Base-by-base conservation (phyloP, 1,140 invertebrate genomes). In the Brachionus plicatilis region DNA sequence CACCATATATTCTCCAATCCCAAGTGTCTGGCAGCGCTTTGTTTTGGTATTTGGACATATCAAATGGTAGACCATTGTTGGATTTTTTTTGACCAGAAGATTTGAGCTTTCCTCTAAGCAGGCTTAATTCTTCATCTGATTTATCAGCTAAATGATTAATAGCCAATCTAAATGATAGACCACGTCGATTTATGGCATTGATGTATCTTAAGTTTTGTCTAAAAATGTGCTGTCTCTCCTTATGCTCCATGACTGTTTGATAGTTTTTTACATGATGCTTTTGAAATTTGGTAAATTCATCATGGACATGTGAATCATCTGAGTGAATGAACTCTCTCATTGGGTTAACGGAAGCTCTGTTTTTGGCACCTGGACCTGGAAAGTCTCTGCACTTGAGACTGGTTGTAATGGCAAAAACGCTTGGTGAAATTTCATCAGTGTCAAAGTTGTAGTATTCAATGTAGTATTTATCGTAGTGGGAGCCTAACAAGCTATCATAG, bases 381-480 rank as follows among this genome's bases (percentile, higher is more conserved):
- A 96, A 98, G 20, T 92, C 91, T 0, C 91, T 90, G 87, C 95
- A 97, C 14, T 92, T 92, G 86, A 93, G 87, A 86, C 92, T 94
- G 94, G 53, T 56, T n/a, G 66, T 75, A 43, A 70, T 45, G 11
- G 45, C 72, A 45, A 76, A 83, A 12, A 68, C 79, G 56, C 53
- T 53, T 29, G 56, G 60, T 11, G 65, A 47, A 83, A 70, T 66
- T 37, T 76, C 50, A 45, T 80, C 92, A 29, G 92, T 90, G 17
- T 91, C 91, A 86, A 93, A 96, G 86, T 92, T 92, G 78, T 92
- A 91, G 87, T 98, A 98, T 33, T 93, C 92, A 29, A 98, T 87
- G 88, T 95, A 94, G 88, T 98, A 98, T 90, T 96, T 95, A 90
- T 98, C 96, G 87, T 95, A 98, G 90, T 98, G 96, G 7, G 95